Evolutionary conservation across 2,797 vertebrate genomes (phyloP), one percentile per base, ranked within the genome.

Genomic region (Sebastes glaucus): DNA sequence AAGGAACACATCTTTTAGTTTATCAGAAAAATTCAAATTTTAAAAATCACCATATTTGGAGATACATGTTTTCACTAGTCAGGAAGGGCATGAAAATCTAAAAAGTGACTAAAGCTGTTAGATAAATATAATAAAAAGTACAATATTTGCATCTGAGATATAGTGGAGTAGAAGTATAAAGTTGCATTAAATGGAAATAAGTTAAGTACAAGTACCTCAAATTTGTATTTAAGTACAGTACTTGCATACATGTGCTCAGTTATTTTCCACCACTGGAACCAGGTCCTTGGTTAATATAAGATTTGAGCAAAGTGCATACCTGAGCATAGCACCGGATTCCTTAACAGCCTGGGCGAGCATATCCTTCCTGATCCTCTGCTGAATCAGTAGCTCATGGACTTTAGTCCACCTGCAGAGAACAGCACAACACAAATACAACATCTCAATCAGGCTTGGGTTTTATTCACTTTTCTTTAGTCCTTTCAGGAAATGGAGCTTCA

Each of bases 341-440:
- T 77, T 94, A 49, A 99, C 97, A 1, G 95, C 96, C 75, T 93
- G 91, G 4, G 95, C 85, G 20, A 98, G 92, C 89, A 96, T 91
- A 27, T 88, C 90, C 85, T 96, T 97, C 78, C 83, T 94, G 85
- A 99, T 98, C 90, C 81, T 96, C 95, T 99, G 96, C 81, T 97
- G 90, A 11, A 96, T 93, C 62, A 99, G 92, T 76, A 98, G 93
- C 32, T 95, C 80, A 0, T 99, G 97, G 2, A 96, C 97, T 87
- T 92, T 96, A 22, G 94, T 98, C 97, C 97, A 99, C 97, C 98
- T 99, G 83, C 11, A 73, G 84, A 82, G 32, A 74, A 60, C 49
- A 82, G 20, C 33, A 42, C 22, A 74, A 49, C 28, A 62, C 46
- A 49, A 67, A 69, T 67, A 9, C 11, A 33, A 35, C 4, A 61